Base-by-base conservation (phyloP, 30 jellyfish, hydroid and myxozoan species). In the Hydra vulgaris region DNA sequence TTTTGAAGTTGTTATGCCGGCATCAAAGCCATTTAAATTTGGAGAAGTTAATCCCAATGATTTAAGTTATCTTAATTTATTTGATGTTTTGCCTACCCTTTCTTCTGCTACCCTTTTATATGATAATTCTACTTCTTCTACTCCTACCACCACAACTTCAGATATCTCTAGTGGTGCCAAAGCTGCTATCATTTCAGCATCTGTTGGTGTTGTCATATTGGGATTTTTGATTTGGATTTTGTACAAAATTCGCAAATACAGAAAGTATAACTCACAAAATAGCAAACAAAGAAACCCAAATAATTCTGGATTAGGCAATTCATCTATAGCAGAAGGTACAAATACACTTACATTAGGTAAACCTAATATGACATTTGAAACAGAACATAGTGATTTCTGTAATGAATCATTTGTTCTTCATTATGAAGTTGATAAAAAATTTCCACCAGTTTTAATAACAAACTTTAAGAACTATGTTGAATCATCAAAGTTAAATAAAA, bases 171-270 rank as follows among this genome's bases (percentile, higher is more conserved):
- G n/a, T 54, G 85, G 85, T 52, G 85, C 68, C 25, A 78, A 78
- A 40, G 85, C 85, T 23, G 85, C 77, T 18, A 78, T 78, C 68
- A 78, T 78, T 18, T 24, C 67, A 15, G 27, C 76, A 15, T 74
- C 85, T 27, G 67, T 78, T 15, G 54, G 8, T 52, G 77, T 78
- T 78, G 85, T 78, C 26, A 52, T 78, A 17, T 24, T 61, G 8
- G 18, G 19, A 8, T 78, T 78, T 78, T 27, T 78, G 18, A 19
- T 78, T 19, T 78, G 85, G 85, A 61, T 78, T 27, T 27, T 24
- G 52, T 78, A 40, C 21, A 54, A 78, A 21, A 21, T 78, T 18
- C 56, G 23, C 54, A 54, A 61, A 54, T 69, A 78, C n/a, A 54
- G 67, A 25, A 26, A 75, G n/a, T n/a, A n/a, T n/a, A n/a, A n/a